Evolutionary conservation across 2,113 vertebrate genomes (phyloP), one percentile per base, ranked within the genome.

Genomic region (Thinocorus orbignyianus): DNA sequence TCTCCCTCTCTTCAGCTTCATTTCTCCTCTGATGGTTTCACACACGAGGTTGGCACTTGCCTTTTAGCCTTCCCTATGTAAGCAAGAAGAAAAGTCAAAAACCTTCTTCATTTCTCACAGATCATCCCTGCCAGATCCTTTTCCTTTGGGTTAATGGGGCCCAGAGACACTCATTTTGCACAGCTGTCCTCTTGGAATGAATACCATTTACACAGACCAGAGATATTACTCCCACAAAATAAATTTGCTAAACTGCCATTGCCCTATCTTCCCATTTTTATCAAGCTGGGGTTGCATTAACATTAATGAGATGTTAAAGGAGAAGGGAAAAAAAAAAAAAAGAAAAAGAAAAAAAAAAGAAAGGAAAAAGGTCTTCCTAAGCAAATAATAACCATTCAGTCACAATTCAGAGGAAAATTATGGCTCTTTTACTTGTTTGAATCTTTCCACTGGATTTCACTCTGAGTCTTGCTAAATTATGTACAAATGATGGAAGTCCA

Each of bases 231-330:
- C 62, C 93, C 77, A 58, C 73, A 91, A 96, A 96, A 96, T 88
- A 96, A 89, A 95, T 89, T 89, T 80, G 42, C 79, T 90, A 78
- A 87, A 86, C 88, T 76, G 60, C 76, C 82, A 22, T 94, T 92
- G 73, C 92, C 77, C 81, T 93, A 61, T 93, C 80, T 95, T 93
- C 66, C 48, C 58, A 64, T 95, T 96, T 95, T 95, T 76, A 92
- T 93, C 0, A 6, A 95, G 83, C 85, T 81, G 58, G 72, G 69
- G 55, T 78, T 86, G 46, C 82, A 95, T 97, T 97, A 96, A 83
- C 93, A 95, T 96, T 96, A 95, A 97, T 96, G 86, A 91, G 77
- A 95, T 95, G 93, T 81, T 86, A 90, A 93, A 93, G 64, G 37
- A 94, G 35, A 85, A 81, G 5, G 13, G 26, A 24, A 5, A 5